These are phyloP conservation scores for Hyperoplus immaculatus DNA, from an alignment of 2,797 vertebrate genomes.

Conservation along the genomic window DNA sequence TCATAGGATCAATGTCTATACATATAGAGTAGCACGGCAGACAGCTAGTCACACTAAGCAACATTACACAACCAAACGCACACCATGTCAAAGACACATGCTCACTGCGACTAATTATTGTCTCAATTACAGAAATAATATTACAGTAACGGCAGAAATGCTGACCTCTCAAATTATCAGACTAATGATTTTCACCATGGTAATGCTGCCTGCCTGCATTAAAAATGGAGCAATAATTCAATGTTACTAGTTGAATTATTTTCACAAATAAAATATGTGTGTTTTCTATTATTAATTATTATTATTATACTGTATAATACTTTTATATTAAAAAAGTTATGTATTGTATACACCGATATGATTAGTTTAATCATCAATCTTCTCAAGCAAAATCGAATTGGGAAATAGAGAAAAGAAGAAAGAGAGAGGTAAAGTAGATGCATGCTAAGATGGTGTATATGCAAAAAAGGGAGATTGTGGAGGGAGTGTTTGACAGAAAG, in stretches of 20 bases:
- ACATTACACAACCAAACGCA: conserved; percentile 34
- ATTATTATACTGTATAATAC: too few relatives aligned
- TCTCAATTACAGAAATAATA: background rate
- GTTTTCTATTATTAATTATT: too few relatives aligned
- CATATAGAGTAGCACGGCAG: conserved; percentile 34
- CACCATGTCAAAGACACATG: conserved; percentile 20
- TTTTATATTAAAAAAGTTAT: too few relatives aligned
- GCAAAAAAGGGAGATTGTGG: conserved; percentile 9
- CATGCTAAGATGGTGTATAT: background rate
- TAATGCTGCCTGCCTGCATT: background rate
- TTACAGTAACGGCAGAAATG: background rate
- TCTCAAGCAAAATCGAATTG: conserved; percentile 45
- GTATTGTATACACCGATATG: too few relatives aligned
- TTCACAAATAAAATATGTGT: background rate
- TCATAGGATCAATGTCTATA: conserved; percentile 46
- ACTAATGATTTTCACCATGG: conserved; percentile 11
- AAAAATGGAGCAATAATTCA: conserved; percentile 16
- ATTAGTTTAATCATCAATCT: background rate
- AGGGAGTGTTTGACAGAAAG: conserved; percentile 21
- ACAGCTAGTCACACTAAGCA: conserved; percentile 31
- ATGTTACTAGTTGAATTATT: background rate
- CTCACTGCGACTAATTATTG: conserved; percentile 3
- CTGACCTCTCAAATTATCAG: conserved; percentile 2
- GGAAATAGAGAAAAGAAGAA: background rate
- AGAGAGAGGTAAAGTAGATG: background rate